Conservation (phyloP, 2,888 invertebrate genomes). For the Salticus scenicus region DNA sequence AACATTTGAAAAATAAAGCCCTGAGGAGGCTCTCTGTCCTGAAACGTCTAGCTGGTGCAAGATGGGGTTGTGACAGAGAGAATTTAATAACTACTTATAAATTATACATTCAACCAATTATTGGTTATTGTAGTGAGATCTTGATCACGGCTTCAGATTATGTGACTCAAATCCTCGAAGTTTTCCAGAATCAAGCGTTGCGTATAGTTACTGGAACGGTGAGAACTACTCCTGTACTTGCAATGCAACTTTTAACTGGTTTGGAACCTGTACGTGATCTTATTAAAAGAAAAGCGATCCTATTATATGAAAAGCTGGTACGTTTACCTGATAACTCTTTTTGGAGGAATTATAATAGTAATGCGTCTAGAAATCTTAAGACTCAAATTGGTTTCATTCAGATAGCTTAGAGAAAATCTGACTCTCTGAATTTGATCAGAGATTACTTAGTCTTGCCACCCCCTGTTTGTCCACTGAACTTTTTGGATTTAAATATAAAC, state of each 20-base stretch:
- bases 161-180: neutral
- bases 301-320: neutral
- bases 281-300: neutral
- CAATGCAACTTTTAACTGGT: neutral
- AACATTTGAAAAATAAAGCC: constrained; percentile 8
- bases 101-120: constrained; percentile 9
- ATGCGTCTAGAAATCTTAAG: constrained; percentile 1
- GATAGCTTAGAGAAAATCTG: neutral
- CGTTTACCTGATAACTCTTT: neutral
- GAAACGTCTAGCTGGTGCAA: neutral
- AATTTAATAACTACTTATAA: neutral
- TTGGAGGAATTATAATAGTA: constrained; percentile 8
- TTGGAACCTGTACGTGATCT: neutral
- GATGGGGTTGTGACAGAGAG: neutral
- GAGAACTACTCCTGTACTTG: constrained; percentile 6
- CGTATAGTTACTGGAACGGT: neutral
- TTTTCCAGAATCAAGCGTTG: constrained; percentile 15
- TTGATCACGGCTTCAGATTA: neutral
- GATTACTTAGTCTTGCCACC: constrained; percentile 3
- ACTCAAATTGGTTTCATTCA: neutral
- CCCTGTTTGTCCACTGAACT: neutral
- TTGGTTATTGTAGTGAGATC: constrained; percentile 10
- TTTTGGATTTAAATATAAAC: neutral
- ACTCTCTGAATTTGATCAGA: neutral
- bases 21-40: neutral